phyloP scores from a whole-genome alignment of 2,888 invertebrate species.

The Drosophila ezoana region DNA sequence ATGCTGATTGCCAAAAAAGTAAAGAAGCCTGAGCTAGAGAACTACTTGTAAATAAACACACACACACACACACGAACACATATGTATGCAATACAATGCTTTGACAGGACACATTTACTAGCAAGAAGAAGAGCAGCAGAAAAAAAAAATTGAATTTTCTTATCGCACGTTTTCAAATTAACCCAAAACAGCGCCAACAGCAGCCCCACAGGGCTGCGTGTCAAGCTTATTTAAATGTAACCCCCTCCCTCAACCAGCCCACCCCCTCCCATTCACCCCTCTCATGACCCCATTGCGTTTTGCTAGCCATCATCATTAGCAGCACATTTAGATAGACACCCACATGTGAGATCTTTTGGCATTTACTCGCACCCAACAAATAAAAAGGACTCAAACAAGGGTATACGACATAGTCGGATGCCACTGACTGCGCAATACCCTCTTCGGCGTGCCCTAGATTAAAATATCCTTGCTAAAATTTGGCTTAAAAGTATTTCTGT shows the following conservation, averaged over 20 bases:
- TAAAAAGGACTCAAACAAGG: background rate
- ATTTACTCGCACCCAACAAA: slow-evolving; percentile 20
- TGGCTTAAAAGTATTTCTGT: too few species aligned
- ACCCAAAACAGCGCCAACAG: slow-evolving; percentile 48
- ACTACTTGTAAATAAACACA: slow-evolving; percentile 36
- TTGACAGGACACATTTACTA: slow-evolving; percentile 35
- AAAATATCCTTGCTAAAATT: too few species aligned
- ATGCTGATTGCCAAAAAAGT: slow-evolving; percentile 72
- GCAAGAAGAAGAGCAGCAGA: slow-evolving; percentile 12
- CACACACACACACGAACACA: slow-evolving; percentile 2
- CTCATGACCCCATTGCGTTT: slow-evolving; percentile 19
- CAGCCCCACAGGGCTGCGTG: slow-evolving; percentile 33
- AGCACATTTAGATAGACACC: slow-evolving; percentile 64
- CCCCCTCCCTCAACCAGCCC: background rate
- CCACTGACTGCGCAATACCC: background rate
- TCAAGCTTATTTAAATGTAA: slow-evolving; percentile 66
- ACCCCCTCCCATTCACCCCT: background rate
- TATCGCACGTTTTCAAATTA: slow-evolving; percentile 77
- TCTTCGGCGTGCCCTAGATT: background rate
- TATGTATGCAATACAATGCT: slow-evolving; percentile 33
- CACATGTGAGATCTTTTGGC: slow-evolving; percentile 37
- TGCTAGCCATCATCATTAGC: slow-evolving; percentile 66
- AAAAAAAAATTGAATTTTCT: slow-evolving; percentile 68
- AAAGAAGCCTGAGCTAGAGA: slow-evolving; percentile 13
- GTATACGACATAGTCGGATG: background rate